These are phyloP conservation scores for Agelaius tricolor DNA, from an alignment of 2,113 vertebrate genomes.

Conservation along the genomic window DNA sequence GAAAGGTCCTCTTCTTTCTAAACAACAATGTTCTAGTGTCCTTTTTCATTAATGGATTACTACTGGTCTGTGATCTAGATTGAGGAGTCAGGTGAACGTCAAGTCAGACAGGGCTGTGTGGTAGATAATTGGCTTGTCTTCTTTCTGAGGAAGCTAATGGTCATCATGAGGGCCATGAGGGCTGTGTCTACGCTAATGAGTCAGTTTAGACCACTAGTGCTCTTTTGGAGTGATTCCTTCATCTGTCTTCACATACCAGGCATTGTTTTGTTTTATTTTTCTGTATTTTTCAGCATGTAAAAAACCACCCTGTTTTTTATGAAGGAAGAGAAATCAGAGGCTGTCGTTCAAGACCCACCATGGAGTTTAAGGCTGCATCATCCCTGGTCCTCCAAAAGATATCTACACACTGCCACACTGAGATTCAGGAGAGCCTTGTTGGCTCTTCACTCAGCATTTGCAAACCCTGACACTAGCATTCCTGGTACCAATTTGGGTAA, in stretches of 20 bases:
- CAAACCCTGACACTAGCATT: not conserved
- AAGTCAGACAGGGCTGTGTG: not conserved
- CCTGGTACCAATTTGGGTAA: not conserved
- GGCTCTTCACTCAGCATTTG: not conserved
- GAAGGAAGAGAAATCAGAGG: not conserved
- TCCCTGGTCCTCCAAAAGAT: not conserved
- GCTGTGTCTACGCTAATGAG: not conserved
- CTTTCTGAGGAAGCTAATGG: not conserved
- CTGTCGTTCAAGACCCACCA: not conserved
- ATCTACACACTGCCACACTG: accelerated
- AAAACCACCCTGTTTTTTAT: accelerated
- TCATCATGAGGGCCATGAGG: not conserved
- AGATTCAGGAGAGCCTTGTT: not conserved
- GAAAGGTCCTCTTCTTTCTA: not conserved
- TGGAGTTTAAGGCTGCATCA: not conserved
- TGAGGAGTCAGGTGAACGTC: not conserved
- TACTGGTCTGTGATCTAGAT: not conserved
- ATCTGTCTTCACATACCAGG: not conserved
- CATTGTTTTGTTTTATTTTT: not conserved
- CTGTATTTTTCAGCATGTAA: not conserved
- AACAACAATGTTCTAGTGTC: not conserved
- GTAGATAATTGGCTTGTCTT: not conserved
- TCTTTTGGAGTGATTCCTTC: not conserved
- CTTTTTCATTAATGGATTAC: not conserved
- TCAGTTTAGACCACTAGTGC: not conserved